These are phyloP conservation scores for Theristicus caerulescens DNA, from an alignment of 2,113 vertebrate species.

Conservation along the genomic window DNA sequence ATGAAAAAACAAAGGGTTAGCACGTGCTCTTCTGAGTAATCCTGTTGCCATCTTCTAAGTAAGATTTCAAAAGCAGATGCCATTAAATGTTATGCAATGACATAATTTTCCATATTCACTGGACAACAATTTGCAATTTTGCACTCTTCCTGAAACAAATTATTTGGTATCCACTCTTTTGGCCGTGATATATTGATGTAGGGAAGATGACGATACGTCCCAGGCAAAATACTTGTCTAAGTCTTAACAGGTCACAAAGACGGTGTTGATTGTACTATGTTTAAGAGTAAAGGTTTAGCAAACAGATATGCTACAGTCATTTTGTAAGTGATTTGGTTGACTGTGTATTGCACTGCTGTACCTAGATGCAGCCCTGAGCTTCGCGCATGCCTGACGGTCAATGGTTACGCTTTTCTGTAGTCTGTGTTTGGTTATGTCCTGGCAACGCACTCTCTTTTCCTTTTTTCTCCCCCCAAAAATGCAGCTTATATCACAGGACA, in stretches of 20 bases:
- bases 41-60: background rate
- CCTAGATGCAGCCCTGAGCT: background rate
- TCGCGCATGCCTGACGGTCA: background rate
- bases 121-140: background rate
- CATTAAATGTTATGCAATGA: background rate
- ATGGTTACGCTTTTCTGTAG: background rate
- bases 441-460: background rate
- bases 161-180: background rate
- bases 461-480: background rate
- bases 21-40: background rate
- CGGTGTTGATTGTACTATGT: background rate
- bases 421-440: background rate
- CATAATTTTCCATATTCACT: background rate
- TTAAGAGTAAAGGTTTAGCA: background rate
- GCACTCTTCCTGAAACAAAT: background rate
- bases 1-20: constrained; percentile 42
- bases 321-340: background rate
- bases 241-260: background rate
- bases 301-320: background rate
- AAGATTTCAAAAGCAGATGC: background rate
- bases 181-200: background rate
- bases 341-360: background rate
- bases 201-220: background rate
- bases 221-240: background rate
- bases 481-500: background rate